These are phyloP conservation scores for Hydrotaea diabolus DNA, from an alignment of 2,888 invertebrate species.

Conservation along the genomic window DNA sequence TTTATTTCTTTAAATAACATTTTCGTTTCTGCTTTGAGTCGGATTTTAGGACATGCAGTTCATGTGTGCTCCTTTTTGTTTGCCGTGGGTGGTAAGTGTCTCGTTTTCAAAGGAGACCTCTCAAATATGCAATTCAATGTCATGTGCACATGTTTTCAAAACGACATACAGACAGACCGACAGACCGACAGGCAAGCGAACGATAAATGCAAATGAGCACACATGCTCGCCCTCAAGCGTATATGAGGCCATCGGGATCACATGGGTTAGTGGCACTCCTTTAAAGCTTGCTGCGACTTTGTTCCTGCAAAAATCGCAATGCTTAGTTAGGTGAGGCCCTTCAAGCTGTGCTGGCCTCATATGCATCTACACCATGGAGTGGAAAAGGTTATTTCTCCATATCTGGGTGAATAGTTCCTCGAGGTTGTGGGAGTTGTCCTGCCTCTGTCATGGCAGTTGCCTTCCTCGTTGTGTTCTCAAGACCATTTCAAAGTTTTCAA, in stretches of 20 bases:
- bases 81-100: neutral
- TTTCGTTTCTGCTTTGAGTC: neutral
- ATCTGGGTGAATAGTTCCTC: neutral
- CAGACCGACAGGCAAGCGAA: neutral
- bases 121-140: slow-evolving; percentile 14
- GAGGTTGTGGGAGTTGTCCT: neutral
- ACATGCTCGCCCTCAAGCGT: too few relatives aligned
- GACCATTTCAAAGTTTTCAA: neutral
- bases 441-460: neutral
- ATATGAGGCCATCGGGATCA: too few relatives aligned
- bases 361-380: neutral
- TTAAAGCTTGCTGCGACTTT: too few relatives aligned
- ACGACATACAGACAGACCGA: neutral
- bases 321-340: too few relatives aligned
- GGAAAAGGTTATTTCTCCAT: too few relatives aligned
- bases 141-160: slow-evolving; percentile 16
- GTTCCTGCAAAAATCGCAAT: too few relatives aligned
- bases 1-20: neutral
- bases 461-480: neutral
- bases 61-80: neutral
- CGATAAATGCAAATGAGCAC: neutral
- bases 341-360: too few relatives aligned
- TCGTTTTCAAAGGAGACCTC: neutral
- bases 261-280: neutral
- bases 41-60: neutral